Evolutionary conservation across 2,797 vertebrate species (phyloP).

Genomic region (Danio kyathit): DNA sequence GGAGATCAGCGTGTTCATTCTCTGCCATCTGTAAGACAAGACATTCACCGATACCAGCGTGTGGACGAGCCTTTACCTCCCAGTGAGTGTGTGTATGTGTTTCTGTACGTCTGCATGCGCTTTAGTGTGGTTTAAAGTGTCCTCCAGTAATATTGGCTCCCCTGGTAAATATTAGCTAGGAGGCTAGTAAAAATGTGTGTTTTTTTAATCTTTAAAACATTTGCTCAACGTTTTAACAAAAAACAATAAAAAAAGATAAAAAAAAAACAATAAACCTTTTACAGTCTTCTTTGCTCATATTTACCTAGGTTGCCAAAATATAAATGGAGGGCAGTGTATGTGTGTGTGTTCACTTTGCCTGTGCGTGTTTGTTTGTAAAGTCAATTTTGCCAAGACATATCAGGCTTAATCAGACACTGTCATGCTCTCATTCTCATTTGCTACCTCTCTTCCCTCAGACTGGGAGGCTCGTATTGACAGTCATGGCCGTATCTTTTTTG

Average conservation of each 20-base stretch:
- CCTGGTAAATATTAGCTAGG: too few species aligned
- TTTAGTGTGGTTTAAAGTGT: neutral
- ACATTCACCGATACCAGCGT: constrained; percentile 95
- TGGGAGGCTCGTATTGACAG: constrained; percentile 99
- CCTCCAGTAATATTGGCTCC: too few species aligned
- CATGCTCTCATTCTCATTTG: neutral
- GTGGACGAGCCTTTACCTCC: constrained; percentile 97
- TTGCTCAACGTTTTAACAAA: too few species aligned
- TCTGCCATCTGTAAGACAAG: constrained; percentile 93
- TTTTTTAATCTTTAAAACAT: too few species aligned
- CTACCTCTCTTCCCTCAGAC: constrained; percentile 75
- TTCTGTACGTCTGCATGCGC: constrained; percentile 52
- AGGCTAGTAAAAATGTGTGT: too few species aligned
- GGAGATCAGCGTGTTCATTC: constrained; percentile 89
- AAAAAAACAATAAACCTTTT: too few species aligned
- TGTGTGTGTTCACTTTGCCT: neutral
- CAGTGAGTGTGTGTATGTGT: constrained; percentile 85
- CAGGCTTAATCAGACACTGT: neutral
- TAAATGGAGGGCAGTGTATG: too few species aligned
- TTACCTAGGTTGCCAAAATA: too few species aligned
- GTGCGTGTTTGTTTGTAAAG: neutral
- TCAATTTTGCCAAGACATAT: neutral
- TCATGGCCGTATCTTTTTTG: constrained; percentile 96
- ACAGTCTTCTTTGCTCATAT: too few species aligned
- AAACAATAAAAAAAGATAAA: too few species aligned